Conservation (phyloP, 1,140 invertebrate genomes). For the Anastrepha ludens region DNA sequence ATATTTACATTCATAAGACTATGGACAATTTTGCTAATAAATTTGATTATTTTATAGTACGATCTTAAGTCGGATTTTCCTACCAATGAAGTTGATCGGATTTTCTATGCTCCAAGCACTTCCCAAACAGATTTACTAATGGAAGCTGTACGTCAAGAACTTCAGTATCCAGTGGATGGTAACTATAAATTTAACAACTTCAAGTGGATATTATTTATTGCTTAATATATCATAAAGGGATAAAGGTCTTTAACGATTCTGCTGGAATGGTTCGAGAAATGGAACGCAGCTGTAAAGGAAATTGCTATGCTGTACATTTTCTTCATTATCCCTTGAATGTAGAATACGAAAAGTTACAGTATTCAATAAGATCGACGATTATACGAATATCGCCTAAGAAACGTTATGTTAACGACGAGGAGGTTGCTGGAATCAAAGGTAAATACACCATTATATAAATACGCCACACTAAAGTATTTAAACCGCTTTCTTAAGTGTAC, state of each 20-base stretch:
- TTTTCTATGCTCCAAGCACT: conserved; percentile 72
- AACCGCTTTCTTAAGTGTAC: no score
- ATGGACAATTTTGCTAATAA: not conserved
- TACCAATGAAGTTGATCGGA: conserved; percentile 62
- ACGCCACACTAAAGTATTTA: no score
- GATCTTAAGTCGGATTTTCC: conserved; percentile 58
- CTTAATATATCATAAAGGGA: conserved; percentile 54
- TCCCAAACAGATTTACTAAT: conserved; percentile 68
- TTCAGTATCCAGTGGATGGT: conserved; percentile 61
- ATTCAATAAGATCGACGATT: conserved; percentile 64
- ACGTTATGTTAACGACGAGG: conserved; percentile 68
- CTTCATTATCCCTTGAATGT: conserved; percentile 47
- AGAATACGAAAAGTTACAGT: conserved; percentile 54
- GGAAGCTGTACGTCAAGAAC: conserved; percentile 67
- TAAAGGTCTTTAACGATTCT: conserved; percentile 63
- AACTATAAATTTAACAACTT: not conserved
- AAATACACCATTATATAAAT: not conserved
- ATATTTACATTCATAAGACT: not conserved
- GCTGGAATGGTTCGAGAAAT: conserved; percentile 64
- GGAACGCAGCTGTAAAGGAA: conserved; percentile 65
- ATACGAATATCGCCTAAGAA: conserved; percentile 65
- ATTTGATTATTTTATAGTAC: conserved; percentile 25
- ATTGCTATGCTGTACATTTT: conserved; percentile 63
- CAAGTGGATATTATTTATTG: not conserved
- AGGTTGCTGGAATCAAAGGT: conserved; percentile 66